Evolutionary conservation across 2,888 invertebrate species (phyloP), one percentile per base, ranked within the genome.

Genomic region (Caradrina clavipalpis): DNA sequence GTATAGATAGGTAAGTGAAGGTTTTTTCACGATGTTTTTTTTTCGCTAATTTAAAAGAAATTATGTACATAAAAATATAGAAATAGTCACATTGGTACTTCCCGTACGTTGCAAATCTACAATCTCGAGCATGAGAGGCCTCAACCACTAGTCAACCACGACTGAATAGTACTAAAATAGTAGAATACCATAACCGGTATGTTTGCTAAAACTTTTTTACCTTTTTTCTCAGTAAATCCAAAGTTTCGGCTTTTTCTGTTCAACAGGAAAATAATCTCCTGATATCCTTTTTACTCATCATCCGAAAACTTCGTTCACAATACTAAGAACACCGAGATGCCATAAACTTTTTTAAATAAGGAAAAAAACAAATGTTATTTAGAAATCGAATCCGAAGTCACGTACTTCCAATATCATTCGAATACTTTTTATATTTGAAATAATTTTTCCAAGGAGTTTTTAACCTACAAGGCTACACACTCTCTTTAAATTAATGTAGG

Each of bases 391-490:
- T 13, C 61, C 51, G 26, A n/a, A 73, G 76, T 76, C 81, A 82
- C 83, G 76, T 76, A 56, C 55, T 26, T 35, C 39, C 69, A 60
- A 73, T 70, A 73, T 39, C 69, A 57, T 73, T 66, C 45, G 55
- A 42, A 78, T 83, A 80, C 64, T 60, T 80, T 78, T 83, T 74
- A 70, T 62, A 55, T 69, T 61, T 56, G 51, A 69, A 79, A 51
- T 31, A 71, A 69, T 80, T 69, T 59, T 63, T 31, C 39, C 53
- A 56, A 56, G 19, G 66, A 72, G 69, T 67, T 75, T 74, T 57
- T 39, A 54, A 61, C 67, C 66, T 61, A 55, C 53, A 21, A 68
- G 45, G 45, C 26, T 65, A 57, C 59, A 49, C 19, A 26, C 51
- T 59, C 73, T 56, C 45, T 65, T 62, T 66, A 64, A 69, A 76